Evolutionary conservation across 2,888 invertebrate species (phyloP), one percentile per base, ranked within the genome.

Genomic region (Apamea crenata): DNA sequence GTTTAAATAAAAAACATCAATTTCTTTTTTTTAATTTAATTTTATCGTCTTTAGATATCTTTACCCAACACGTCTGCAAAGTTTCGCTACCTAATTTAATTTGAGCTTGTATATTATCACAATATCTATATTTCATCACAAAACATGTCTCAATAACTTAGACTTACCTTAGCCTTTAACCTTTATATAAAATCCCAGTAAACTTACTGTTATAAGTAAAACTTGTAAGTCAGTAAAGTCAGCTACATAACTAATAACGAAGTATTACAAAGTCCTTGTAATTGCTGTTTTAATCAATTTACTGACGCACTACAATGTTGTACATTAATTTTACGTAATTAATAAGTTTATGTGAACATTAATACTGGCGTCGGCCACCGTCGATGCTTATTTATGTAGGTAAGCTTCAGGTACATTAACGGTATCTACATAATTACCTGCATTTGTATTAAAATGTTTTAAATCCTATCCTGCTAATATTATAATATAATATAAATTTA

Each of bases 201-300:
- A 71, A 72, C 32, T 76, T 50, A 47, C 29, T 68, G n/a, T 25
- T 78, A 8, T 29, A 59, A 21, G 21, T 61, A 21, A 29, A 29
- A 53, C n/a, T 59, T 59, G 10, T 32, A 50, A 81, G 36, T 47
- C 47, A 56, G 72, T 36, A 65, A 69, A 73, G n/a, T 61, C 53
- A 16, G 8, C 32, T 21, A 36, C 36, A 36, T 5, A 25, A 78
- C 40, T 65, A 73, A 36, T 83, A 53, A 29, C 73, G 36, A 65
- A 32, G 65, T 70, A 63, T 74, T 70, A 84, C 69, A 84, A 82
- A 65, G 82, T 79, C 44, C 29, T 72, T 16, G 21, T 79, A 66
- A 85, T 76, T 63, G 44, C 67, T 53, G 29, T 50, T 74, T 61
- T 78, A 86, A 71, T 82, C n/a, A 76, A 82, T 77, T 77, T 84